Conservation (phyloP, 2,888 invertebrate species). For the Caenorhabditis sp. region DNA sequence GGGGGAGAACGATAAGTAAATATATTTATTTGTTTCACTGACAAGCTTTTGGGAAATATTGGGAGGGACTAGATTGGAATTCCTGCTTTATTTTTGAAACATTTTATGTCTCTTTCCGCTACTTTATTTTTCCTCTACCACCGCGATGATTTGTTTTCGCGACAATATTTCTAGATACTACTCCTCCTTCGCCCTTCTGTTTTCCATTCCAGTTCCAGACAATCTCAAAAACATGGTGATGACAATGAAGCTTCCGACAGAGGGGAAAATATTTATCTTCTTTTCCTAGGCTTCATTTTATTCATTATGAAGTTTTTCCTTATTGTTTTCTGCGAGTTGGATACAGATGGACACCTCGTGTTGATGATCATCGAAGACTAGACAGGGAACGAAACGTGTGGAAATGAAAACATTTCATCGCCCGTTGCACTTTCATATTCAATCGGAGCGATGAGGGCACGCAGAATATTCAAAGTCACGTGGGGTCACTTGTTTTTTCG, state of each 20-base stretch:
- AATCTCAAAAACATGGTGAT: slow-evolving; percentile 43
- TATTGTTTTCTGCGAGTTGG: no score
- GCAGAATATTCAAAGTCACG: slow-evolving; percentile 34
- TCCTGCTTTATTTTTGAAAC: slow-evolving; percentile 10
- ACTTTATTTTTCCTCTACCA: slow-evolving; percentile 16
- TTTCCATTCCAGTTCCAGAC: slow-evolving; percentile 45
- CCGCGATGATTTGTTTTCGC: slow-evolving; percentile 47
- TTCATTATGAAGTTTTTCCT: background rate
- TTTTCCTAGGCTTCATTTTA: slow-evolving; percentile 15
- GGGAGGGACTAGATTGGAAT: background rate
- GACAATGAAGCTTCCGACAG: slow-evolving; percentile 30
- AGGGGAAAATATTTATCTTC: slow-evolving; percentile 27
- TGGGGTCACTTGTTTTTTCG: slow-evolving; percentile 27
- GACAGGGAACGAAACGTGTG: slow-evolving; percentile 9
- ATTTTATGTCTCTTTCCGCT: background rate
- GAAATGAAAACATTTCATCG: slow-evolving; percentile 4
- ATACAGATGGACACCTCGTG: no score
- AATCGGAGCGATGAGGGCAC: background rate
- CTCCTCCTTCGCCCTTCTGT: background rate
- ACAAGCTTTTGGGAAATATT: background rate
- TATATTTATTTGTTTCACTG: slow-evolving; percentile 37
- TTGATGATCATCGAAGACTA: slow-evolving; percentile 10
- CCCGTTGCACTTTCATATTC: slow-evolving; percentile 16
- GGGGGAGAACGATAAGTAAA: slow-evolving; percentile 13
- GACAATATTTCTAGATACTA: background rate